Conservation (phyloP, 2,113 vertebrate species). For the Lepus americanus region DNA sequence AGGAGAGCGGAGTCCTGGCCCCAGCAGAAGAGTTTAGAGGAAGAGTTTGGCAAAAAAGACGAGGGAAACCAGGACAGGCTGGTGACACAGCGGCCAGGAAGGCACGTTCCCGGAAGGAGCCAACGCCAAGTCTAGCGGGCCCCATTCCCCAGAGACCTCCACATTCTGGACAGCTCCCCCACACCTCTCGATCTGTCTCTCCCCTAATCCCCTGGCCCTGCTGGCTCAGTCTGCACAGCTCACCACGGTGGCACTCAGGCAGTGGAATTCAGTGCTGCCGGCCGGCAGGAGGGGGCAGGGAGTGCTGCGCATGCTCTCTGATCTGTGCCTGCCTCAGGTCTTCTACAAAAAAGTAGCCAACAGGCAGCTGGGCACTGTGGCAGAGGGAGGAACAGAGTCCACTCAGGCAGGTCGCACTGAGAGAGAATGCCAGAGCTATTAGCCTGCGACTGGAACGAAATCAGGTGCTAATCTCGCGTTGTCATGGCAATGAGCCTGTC, state of each 20-base stretch:
- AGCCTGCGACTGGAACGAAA: conserved; percentile 68
- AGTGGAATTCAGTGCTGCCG: background rate
- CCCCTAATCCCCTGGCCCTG: background rate
- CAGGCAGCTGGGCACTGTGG: background rate
- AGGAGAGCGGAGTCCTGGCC: background rate
- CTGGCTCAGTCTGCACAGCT: background rate
- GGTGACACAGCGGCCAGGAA: background rate
- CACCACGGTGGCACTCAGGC: background rate
- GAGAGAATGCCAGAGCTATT: conserved; percentile 46
- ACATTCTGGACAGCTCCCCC: background rate
- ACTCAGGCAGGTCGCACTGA: background rate
- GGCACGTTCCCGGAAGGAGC: background rate
- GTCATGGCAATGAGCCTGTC: conserved; percentile 77
- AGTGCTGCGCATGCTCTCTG: background rate
- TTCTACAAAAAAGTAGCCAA: background rate
- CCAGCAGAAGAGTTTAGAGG: background rate
- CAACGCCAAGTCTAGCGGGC: background rate
- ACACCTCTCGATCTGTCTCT: background rate
- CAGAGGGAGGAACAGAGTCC: background rate
- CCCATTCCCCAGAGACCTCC: background rate
- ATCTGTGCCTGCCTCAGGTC: background rate
- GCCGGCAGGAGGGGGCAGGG: accelerated
- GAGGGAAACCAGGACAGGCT: background rate
- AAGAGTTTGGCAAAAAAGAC: background rate
- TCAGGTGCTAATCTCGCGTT: conserved; percentile 71